Conservation (phyloP, 2,113 vertebrate genomes). For the Synodontis membranacea region DNA sequence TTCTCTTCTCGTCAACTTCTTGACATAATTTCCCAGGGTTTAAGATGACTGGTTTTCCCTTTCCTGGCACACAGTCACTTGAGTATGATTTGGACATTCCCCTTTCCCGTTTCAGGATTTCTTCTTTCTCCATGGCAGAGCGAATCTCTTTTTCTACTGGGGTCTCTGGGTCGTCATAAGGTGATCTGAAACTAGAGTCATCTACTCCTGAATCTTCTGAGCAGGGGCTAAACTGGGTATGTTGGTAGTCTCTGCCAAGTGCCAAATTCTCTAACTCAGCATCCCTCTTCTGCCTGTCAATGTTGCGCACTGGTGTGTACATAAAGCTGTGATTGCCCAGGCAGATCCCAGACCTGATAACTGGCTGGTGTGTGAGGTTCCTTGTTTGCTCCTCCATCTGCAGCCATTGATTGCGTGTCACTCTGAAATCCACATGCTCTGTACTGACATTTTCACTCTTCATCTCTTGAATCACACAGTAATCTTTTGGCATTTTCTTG, state of each 20-base stretch:
- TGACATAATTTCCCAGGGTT: slow-evolving; percentile 51
- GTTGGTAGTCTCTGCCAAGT: slow-evolving; percentile 65
- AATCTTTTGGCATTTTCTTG: slow-evolving; percentile 77
- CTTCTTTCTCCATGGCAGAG: slow-evolving; percentile 69
- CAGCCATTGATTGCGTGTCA: slow-evolving; percentile 77
- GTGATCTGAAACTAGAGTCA: slow-evolving; percentile 74
- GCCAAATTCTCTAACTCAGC: slow-evolving; percentile 66
- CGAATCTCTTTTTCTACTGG: slow-evolving; percentile 74
- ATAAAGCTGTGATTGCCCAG: slow-evolving; percentile 73
- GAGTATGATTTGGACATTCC: slow-evolving; percentile 67
- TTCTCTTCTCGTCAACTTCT: slow-evolving; percentile 58
- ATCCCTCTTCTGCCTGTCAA: slow-evolving; percentile 67
- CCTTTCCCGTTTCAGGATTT: slow-evolving; percentile 66
- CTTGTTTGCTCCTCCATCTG: slow-evolving; percentile 77
- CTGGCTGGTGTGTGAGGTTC: slow-evolving; percentile 62
- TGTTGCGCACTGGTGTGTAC: slow-evolving; percentile 77
- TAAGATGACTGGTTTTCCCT: slow-evolving; percentile 41
- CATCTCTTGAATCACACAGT: slow-evolving; percentile 78
- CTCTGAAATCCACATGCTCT: slow-evolving; percentile 76
- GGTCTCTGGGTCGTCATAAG: slow-evolving; percentile 72
- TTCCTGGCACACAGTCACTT: slow-evolving; percentile 67
- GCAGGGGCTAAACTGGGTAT: slow-evolving; percentile 74
- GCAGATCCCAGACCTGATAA: slow-evolving; percentile 60
- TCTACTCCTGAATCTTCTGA: slow-evolving; percentile 76
- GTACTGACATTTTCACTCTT: slow-evolving; percentile 77